Base-by-base conservation (phyloP, 2,113 vertebrate genomes). In the Loxodonta africana region DNA sequence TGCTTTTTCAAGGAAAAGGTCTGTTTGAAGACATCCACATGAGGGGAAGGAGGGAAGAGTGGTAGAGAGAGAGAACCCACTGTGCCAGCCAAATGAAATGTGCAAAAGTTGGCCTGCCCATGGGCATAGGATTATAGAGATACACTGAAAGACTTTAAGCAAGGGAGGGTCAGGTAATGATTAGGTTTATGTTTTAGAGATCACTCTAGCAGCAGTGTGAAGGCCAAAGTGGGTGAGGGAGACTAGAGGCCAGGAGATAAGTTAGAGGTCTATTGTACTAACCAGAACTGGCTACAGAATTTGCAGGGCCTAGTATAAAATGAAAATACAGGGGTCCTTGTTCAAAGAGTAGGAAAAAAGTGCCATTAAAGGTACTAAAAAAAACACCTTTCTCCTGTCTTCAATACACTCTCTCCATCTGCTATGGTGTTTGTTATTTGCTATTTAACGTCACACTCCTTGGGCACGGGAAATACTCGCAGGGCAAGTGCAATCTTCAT, bases 11-110 rank as follows among this genome's bases (percentile, higher is more conserved):
- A 81, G 41, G 37, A 80, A 84, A 53, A 60, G 44, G 37, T 89
- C 26, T 93, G 37, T 26, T 37, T 69, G n/a, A 81, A 94, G 20
- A 94, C 20, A 53, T 77, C 74, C 69, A 94, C 82, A 92, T 57
- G 73, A 60, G 11, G 51, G 25, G 69, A 77, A 82, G n/a, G 20
- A 73, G 8, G 25, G 69, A 76, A 12, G 7, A 7, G 18, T 41
- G 41, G 44, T 60, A 26, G 48, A 74, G 30, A 41, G 25, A 37
- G 77, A 92, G 57, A 76, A 83, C 14, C 26, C 21, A 65, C 12
- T 48, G 41, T 48, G 51, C 25, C 83, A 93, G 30, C 33, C 65
- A 85, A 91, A 88, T 69, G 94, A 78, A 87, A 83, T 48, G 60
- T n/a, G 8, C 51, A 90, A 48, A 88, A 62, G 37, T n/a, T 86